Percentiles rank a stretch among this genome's conserved stretches.
Evolutionary conservation across 2,888 invertebrate species (phyloP).

Genomic region (Eremobia ochroleuca): DNA sequence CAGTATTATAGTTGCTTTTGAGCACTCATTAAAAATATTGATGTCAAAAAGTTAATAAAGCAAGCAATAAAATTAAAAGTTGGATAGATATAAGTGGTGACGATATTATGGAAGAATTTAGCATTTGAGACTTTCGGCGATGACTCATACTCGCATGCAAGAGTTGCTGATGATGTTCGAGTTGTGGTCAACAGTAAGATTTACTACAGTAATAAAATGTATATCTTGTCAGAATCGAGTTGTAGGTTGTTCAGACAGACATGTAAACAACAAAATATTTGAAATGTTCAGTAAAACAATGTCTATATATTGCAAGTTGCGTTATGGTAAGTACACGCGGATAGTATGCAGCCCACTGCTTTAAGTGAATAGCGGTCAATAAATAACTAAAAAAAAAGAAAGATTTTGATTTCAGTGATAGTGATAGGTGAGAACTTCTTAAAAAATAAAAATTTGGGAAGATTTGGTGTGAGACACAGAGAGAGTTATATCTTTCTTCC

Average conservation of each 20-base stretch:
- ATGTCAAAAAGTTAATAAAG: not conserved
- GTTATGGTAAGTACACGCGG: not conserved
- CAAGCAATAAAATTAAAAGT: constrained; percentile 25
- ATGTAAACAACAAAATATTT: not conserved
- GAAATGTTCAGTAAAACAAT: not conserved
- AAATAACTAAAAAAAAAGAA: too few relatives aligned
- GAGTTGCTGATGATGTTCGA: constrained; percentile 11
- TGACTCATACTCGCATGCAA: constrained; percentile 39
- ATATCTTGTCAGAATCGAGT: not conserved
- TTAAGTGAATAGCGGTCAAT: too few relatives aligned
- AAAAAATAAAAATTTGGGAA: too few relatives aligned
- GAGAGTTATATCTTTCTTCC: too few relatives aligned
- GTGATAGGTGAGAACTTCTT: too few relatives aligned
- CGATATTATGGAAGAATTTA: constrained; percentile 53
- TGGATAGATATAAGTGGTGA: constrained; percentile 47
- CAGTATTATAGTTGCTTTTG: not conserved
- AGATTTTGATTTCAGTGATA: too few relatives aligned
- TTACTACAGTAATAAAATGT: not conserved
- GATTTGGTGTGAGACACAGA: too few relatives aligned
- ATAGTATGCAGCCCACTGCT: too few relatives aligned
- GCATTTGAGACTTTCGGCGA: constrained; percentile 49
- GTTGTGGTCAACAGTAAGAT: constrained; percentile 5
- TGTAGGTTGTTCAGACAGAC: not conserved
- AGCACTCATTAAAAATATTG: not conserved
- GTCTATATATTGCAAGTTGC: not conserved